Percentiles rank a stretch among this genome's conserved stretches.
Conservation (phyloP, 2,888 invertebrate species). For the Dasypolia templi region DNA sequence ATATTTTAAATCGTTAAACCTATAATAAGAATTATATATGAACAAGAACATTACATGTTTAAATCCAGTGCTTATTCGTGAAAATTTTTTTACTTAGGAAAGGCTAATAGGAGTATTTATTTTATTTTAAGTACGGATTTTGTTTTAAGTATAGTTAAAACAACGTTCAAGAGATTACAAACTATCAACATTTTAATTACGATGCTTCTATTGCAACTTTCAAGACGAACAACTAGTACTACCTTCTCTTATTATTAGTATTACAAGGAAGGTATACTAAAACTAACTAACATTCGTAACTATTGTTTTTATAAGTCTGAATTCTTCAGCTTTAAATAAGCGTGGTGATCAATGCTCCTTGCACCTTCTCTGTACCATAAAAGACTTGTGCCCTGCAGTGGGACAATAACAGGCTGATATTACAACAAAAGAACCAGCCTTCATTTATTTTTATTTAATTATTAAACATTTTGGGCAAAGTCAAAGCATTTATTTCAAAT, state of each 20-base stretch:
- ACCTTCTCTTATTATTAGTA: background rate
- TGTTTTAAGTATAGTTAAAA: background rate
- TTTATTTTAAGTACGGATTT: background rate
- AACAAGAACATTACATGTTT: background rate
- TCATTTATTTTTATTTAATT: background rate
- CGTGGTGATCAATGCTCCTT: background rate
- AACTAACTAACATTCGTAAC: background rate
- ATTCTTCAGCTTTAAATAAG: too few species aligned
- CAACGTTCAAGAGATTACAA: background rate
- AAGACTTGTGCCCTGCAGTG: background rate
- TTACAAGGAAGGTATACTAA: background rate
- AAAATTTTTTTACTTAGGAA: conserved; percentile 9
- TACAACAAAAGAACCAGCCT: too few species aligned
- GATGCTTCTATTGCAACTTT: background rate
- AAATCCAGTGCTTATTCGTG: background rate
- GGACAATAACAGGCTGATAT: background rate
- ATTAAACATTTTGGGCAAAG: too few species aligned
- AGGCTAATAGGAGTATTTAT: background rate
- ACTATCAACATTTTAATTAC: background rate
- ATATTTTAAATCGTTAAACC: background rate
- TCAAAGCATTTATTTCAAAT: too few species aligned
- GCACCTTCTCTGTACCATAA: background rate
- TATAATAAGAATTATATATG: background rate
- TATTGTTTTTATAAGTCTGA: background rate
- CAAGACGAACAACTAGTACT: background rate